phyloP scores from a whole-genome alignment of 2,888 invertebrate species.

The Dusona sp. region DNA sequence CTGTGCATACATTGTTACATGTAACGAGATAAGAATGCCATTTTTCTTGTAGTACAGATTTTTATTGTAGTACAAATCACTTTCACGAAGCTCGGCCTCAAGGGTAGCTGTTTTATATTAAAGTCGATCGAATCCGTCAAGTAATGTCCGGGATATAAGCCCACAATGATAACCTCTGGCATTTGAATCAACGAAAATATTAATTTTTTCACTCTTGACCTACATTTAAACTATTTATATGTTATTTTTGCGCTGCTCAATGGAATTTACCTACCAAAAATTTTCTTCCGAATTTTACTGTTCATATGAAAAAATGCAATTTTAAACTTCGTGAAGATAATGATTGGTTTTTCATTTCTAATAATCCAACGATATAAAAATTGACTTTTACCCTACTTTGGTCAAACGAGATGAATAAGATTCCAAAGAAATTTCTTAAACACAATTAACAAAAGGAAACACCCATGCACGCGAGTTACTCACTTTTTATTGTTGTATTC shows the following conservation, averaged over 20 bases:
- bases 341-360: background rate
- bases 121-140: background rate
- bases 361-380: background rate
- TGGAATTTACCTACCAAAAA: background rate
- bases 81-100: conserved; percentile 57
- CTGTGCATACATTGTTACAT: conserved; percentile 14
- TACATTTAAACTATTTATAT: background rate
- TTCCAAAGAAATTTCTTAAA: background rate
- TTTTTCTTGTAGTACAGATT: conserved; percentile 24
- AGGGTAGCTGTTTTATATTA: conserved; percentile 24
- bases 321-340: background rate
- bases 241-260: background rate
- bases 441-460: background rate
- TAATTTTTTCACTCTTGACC: background rate
- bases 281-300: background rate
- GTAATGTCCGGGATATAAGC: background rate
- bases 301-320: background rate
- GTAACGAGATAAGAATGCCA: conserved; percentile 56
- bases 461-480: background rate
- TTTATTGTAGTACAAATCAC: conserved; percentile 28
- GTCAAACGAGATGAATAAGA: background rate
- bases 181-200: background rate
- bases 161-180: background rate
- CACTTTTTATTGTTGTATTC: conserved; percentile 27
- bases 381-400: background rate